Evolutionary conservation across 2,113 vertebrate species (phyloP), one percentile per base, ranked within the genome.

Genomic region (Microtus montanus): DNA sequence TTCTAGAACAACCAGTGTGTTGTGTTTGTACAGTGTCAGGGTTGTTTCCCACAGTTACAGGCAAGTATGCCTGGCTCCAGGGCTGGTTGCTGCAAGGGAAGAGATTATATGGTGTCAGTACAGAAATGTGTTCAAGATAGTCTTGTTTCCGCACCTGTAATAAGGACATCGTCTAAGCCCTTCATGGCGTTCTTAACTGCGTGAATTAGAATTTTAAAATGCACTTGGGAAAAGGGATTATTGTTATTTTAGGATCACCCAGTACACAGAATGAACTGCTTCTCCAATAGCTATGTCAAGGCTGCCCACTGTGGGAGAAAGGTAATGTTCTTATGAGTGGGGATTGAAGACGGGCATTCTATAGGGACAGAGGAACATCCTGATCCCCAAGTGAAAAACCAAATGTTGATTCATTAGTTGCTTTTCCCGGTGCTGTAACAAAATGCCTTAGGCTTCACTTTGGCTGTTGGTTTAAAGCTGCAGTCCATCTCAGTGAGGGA

Each of bases 131-230:
- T 66, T n/a, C 63, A 95, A 83, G 74, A 54, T 33, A 22, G 11
- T 33, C 33, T 84, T 75, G 49, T 33, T 80, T 90, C 38, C 30
- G 15, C 0, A 11, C 17, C 64, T 66, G 5, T n/a, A 12, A 12
- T 38, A 14, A 64, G 2, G 22, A 41, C 9, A 0, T 33, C 7
- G 33, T 54, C 41, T 14, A 12, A 19, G 9, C 0, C 2, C 19
- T 30, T 87, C 44, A 14, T 20, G 12, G 68, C 41, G 38, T 17
- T 79, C 93, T 68, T 61, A 52, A 71, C 5, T 61, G 11, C 30
- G 87, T 33, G 80, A 54, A 70, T 47, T 58, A 70, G 28, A 66
- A n/a, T 78, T 28, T 35, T 1, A 33, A 63, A 75, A n/a, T 70
- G 24, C 11, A 8, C 63, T 88, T 88, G 44, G 64, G 26, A 91